Evolutionary conservation across 2,113 vertebrate species (phyloP).

Genomic region (Chiloscyllium plagiosum): DNA sequence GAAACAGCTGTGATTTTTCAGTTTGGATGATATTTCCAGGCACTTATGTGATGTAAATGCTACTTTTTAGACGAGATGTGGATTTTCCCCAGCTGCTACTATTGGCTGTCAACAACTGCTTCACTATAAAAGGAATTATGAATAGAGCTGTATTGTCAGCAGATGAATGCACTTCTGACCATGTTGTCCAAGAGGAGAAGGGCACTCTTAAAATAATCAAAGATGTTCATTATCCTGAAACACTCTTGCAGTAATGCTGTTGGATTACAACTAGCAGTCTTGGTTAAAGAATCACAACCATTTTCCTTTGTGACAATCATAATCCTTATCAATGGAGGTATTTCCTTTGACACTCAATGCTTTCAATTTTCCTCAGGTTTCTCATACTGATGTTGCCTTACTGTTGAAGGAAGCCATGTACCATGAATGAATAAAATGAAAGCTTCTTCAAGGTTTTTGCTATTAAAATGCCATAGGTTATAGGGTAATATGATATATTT

Average conservation of each 20-base stretch:
- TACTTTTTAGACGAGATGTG: neutral
- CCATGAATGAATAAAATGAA: neutral
- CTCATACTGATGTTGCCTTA: neutral
- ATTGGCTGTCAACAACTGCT: neutral
- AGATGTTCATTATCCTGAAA: neutral
- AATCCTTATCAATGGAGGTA: neutral
- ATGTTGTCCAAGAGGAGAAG: neutral
- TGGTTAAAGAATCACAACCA: neutral
- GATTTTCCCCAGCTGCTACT: neutral
- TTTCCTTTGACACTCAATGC: neutral
- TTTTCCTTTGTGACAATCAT: neutral
- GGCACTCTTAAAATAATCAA: neutral
- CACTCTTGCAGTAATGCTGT: neutral
- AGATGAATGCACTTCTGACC: neutral
- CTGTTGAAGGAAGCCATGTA: neutral
- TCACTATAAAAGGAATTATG: neutral
- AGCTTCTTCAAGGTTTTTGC: neutral
- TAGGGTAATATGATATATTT: neutral
- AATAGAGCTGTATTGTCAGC: neutral
- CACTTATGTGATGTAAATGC: neutral
- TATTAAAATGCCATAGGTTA: neutral
- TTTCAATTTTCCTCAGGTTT: neutral
- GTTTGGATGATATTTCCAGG: neutral
- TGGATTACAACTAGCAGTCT: neutral
- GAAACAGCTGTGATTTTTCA: neutral